phyloP scores from a whole-genome alignment of 2,888 invertebrate genomes.

The Hyppa rectilinea region DNA sequence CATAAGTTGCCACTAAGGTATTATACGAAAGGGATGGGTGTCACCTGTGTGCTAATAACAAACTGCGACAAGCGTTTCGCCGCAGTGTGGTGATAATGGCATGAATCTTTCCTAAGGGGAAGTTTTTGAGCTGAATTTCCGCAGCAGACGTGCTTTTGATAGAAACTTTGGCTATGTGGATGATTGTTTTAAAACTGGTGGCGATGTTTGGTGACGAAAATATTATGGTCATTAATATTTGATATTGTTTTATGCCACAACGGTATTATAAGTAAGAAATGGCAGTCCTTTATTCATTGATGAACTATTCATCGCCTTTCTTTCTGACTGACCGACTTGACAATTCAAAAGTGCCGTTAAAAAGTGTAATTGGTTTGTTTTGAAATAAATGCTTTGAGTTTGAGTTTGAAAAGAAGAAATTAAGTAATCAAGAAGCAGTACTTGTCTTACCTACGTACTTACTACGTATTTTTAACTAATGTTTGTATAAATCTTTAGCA shows the following conservation, averaged over 20 bases:
- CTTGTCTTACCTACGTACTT: too few relatives aligned
- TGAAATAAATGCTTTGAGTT: too few relatives aligned
- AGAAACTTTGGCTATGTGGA: conserved; percentile 33
- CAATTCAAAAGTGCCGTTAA: too few relatives aligned
- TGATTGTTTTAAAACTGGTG: conserved; percentile 30
- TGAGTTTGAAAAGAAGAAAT: neutral
- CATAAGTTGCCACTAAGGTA: conserved; percentile 53
- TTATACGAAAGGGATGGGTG: conserved; percentile 44
- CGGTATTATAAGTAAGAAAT: neutral
- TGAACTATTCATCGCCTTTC: neutral
- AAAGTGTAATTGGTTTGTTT: too few relatives aligned
- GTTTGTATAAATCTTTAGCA: neutral
- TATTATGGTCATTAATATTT: neutral
- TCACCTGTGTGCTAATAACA: conserved; percentile 57
- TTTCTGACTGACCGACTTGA: too few relatives aligned
- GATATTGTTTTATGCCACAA: neutral
- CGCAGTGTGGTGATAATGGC: conserved; percentile 54
- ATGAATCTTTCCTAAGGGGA: conserved; percentile 39
- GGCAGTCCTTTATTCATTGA: neutral
- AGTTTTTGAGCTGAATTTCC: conserved; percentile 48
- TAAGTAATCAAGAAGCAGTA: neutral
- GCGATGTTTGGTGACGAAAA: neutral
- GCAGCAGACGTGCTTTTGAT: conserved; percentile 26
- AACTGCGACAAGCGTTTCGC: conserved; percentile 48
- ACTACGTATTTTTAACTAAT: too few relatives aligned